Conservation (phyloP, 2,888 invertebrate species). For the Chironomus tentans region DNA sequence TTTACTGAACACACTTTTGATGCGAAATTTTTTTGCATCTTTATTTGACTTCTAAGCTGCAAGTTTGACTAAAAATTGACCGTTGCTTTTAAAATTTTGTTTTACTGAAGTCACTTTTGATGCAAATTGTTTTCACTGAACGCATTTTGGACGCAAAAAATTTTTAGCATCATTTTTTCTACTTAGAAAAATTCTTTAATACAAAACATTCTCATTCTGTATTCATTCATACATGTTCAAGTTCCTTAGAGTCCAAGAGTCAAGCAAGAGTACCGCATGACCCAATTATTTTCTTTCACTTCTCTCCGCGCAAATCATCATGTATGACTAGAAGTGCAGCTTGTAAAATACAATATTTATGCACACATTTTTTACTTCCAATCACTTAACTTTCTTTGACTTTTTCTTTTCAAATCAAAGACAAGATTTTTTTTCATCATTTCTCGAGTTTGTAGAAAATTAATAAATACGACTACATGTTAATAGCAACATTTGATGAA, state of each 20-base stretch:
- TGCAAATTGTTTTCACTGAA: no score
- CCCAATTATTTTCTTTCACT: not conserved
- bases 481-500: not conserved
- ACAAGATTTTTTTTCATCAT: not conserved
- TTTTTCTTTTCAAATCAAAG: not conserved
- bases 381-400: not conserved
- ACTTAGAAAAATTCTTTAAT: not conserved
- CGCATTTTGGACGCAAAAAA: no score
- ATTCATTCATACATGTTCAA: no score
- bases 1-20: no score
- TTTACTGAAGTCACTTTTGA: no score
- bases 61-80: no score
- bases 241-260: no score
- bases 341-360: not conserved
- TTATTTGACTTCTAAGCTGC: no score
- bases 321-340: not conserved
- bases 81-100: no score
- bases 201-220: no score
- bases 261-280: not conserved
- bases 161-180: not conserved
- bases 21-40: not conserved
- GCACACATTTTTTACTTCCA: not conserved
- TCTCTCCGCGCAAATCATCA: not conserved
- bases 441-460: not conserved
- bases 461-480: not conserved